Percentiles rank a stretch among this genome's conserved stretches.
Conservation (phyloP, 2,797 vertebrate species). For the Falco naumanni region DNA sequence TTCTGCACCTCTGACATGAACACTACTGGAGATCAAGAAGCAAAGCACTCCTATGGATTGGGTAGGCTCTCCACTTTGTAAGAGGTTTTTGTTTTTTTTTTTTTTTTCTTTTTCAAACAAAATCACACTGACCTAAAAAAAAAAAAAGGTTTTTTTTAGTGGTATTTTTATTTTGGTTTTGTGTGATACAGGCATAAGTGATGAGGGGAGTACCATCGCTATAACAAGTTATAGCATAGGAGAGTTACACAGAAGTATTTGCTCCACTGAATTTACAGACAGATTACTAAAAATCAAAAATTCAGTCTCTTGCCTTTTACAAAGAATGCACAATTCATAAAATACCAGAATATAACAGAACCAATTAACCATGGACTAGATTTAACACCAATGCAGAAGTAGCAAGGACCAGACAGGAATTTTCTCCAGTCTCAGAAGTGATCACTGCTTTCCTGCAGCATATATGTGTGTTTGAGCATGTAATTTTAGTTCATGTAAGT, state of each 20-base stretch:
- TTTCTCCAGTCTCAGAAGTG: not conserved
- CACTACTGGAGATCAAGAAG: not conserved
- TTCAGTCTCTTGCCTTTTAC: not conserved
- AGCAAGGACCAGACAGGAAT: not conserved
- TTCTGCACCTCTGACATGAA: not conserved
- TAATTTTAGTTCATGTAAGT: not conserved
- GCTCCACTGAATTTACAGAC: not conserved
- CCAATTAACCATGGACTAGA: not conserved
- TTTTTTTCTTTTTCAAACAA: not conserved
- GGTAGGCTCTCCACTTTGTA: not conserved
- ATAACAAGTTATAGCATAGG: not conserved
- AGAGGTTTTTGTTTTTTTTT: not conserved
- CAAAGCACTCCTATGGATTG: not conserved
- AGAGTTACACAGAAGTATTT: not conserved
- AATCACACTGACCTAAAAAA: not conserved
- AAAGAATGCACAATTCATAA: not conserved
- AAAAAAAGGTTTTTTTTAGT: not conserved
- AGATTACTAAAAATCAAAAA: not conserved
- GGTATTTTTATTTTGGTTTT: not conserved
- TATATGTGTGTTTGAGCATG: rapidly evolving
- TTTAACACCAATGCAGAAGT: not conserved
- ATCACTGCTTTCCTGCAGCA: not conserved
- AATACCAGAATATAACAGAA: not conserved
- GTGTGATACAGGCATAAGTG: not conserved
- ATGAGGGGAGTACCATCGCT: not conserved